Base-by-base conservation (phyloP, 2,113 vertebrate species). In the Tretioscincus oriximinensis region DNA sequence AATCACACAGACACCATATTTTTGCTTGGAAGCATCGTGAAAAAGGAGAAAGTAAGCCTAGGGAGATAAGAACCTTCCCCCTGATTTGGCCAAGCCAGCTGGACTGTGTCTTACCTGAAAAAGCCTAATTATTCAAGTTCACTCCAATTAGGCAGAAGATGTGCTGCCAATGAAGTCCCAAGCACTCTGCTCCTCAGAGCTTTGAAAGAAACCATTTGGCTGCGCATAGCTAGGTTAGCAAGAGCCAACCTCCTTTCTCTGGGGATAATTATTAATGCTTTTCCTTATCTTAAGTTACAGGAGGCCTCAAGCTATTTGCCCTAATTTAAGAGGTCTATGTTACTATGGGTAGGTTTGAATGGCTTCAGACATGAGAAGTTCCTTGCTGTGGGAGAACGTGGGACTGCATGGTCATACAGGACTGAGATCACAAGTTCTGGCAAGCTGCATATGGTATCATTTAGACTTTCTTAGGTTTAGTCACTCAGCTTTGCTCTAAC, bases 201-300 rank as follows among this genome's bases (percentile, higher is more conserved):
- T 80, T 76, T 76, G 67, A 80, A 81, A 84, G 47, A 47, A 80
- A 45, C 49, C 66, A 41, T 76, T 80, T 66, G 83, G 78, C 73
- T 58, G 47, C 29, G 21, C 6, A 26, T n/a, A 7, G 31, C 58
- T 29, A 26, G 51, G 31, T 61, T 9, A 67, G 47, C 10, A 3
- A 60, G 83, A 72, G 61, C 83, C 73, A 72, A 47, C 61, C 77
- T 84, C 58, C 77, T 64, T 74, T 80, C 73, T 29, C 61, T 76
- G 21, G 35, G 31, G 72, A 68, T 60, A 51, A 77, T 66, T 73
- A 78, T 41, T 72, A 54, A 73, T 73, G 81, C 61, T 73, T 77
- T 69, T 49, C 67, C 54, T 20, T 47, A 54, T 81, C 61, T n/a
- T 77, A 60, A 71, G 68, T 64, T 76, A 47, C 65, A 31, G 75